These are phyloP conservation scores for Euplagia quadripunctaria DNA, from an alignment of 2,888 invertebrate species.

Conservation along the genomic window DNA sequence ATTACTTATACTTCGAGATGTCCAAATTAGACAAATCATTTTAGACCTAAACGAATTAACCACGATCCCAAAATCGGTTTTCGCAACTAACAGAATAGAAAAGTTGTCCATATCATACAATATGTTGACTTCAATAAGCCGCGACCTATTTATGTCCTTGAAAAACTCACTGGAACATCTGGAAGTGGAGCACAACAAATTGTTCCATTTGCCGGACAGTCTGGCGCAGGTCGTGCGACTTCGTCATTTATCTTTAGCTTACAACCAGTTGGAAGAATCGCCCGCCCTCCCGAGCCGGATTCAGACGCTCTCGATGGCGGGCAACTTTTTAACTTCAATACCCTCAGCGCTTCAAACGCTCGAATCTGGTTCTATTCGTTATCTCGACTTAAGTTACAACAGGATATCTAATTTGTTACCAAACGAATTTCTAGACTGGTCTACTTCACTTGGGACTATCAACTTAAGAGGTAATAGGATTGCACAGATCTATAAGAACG, in stretches of 20 bases:
- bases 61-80: conserved; percentile 89
- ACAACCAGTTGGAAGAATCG: conserved; percentile 89
- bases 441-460: conserved; percentile 92
- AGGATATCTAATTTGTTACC: conserved; percentile 92
- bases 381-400: conserved; percentile 96
- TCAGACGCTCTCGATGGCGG: conserved; percentile 93
- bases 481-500: conserved; percentile 90
- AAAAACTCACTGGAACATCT: conserved; percentile 92
- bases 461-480: conserved; percentile 95
- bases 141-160: conserved; percentile 91
- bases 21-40: conserved; percentile 93
- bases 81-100: conserved; percentile 90
- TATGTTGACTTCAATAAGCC: conserved; percentile 90
- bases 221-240: conserved; percentile 90
- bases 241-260: conserved; percentile 94
- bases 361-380: conserved; percentile 90
- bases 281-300: conserved; percentile 90
- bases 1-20: conserved; percentile 90
- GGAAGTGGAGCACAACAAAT: conserved; percentile 93
- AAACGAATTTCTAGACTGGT: conserved; percentile 93
- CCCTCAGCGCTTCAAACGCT: conserved; percentile 92
- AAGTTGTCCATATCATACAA: conserved; percentile 94
- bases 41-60: conserved; percentile 93
- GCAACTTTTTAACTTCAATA: conserved; percentile 92
- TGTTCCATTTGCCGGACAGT: conserved; percentile 90